Base-by-base conservation (phyloP, 2,113 vertebrate genomes). In the Misgurnus anguillicaudatus region DNA sequence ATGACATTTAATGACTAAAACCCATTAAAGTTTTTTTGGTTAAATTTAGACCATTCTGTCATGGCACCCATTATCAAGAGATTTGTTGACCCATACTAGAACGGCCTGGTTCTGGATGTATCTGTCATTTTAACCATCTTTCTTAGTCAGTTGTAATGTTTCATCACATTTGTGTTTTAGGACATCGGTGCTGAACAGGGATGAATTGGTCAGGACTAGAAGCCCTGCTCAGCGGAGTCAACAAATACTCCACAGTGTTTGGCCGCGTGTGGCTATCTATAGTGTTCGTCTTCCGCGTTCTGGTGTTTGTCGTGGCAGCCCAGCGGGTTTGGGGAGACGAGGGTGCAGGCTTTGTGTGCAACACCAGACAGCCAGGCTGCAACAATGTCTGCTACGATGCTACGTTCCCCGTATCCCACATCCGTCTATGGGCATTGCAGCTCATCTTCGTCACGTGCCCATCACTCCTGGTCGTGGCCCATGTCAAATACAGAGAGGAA, bases 181-280 rank as follows among this genome's bases (percentile, higher is more conserved):
- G 57, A 73, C 73, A 17, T 63, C 31, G 41, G 0, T 48, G 31
- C 21, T 64, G 68, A 74, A 47, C 79, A 83, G 87, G 21, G 72
- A 93, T 93, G 92, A 93, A 93, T 85, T 98, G 97, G 97, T 94
- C 94, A 42, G 94, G 90, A 0, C 85, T 99, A 10, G 94, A 98
- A 88, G 76, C 38, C 0, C 92, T 98, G 0, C 80, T 99, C 85
- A 98, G 93, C 0, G 95, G 96, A 2, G 95, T 97, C 74, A 98
- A 97, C 82, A 95, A 96, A 51, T 98, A 99, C 87, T 98, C 96
- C 85, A 99, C 97, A 0, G 95, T 94, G 0, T 98, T 99, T 0
- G 87, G 97, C 31, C 94, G 95, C 79, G 94, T 99, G 80, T 99
- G 97, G 97, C 93, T 99, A 73, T 98, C 96, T 0, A 91, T 98